Evolutionary conservation across 2,797 vertebrate species (phyloP).

Genomic region (Alfaro cultratus): DNA sequence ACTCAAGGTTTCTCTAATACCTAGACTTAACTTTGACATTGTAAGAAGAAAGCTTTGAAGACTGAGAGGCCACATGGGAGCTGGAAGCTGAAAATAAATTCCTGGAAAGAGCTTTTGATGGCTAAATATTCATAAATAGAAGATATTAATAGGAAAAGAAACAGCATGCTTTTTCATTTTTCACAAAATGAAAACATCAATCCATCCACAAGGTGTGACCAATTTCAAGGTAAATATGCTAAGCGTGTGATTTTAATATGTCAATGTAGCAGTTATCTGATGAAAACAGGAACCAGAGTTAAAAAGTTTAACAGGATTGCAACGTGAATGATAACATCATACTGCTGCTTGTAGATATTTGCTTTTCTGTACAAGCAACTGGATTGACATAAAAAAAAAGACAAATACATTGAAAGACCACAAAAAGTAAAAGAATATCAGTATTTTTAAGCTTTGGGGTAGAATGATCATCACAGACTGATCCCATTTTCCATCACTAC

Average conservation of each 20-base stretch:
- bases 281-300: not conserved
- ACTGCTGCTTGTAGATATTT: no score
- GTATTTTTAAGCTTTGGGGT: not conserved
- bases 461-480: not conserved
- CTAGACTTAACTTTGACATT: slow-evolving; percentile 17
- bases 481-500: not conserved
- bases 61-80: slow-evolving; percentile 22
- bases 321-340: not conserved
- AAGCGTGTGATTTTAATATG: not conserved
- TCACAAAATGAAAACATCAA: not conserved
- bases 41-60: slow-evolving; percentile 31
- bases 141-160: slow-evolving; percentile 1
- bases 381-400: not conserved
- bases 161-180: not conserved
- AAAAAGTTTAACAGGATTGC: not conserved
- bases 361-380: no score
- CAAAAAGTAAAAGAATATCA: not conserved
- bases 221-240: not conserved
- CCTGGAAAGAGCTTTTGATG: not conserved
- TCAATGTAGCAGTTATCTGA: not conserved
- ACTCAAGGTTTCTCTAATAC: slow-evolving; percentile 32
- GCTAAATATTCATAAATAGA: not conserved
- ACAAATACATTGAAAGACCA: not conserved
- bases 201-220: not conserved
- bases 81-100: slow-evolving; percentile 10